Conservation (phyloP, 2,797 vertebrate genomes). For the Ataeniobius toweri region DNA sequence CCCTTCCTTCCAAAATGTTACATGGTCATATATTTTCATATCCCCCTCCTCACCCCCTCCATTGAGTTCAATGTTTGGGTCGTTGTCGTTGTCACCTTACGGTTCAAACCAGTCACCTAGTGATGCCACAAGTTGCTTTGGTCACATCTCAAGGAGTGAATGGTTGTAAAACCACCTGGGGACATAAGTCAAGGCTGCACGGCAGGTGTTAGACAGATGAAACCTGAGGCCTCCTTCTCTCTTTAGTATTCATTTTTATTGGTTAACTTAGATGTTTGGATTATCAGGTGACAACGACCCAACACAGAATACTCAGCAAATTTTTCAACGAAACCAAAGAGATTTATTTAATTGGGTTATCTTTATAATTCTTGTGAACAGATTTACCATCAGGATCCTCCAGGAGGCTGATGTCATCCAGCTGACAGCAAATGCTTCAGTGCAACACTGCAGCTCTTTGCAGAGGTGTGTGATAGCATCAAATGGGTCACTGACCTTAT, state of each 20-base stretch:
- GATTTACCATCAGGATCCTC: conserved; percentile 86
- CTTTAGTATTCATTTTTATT: not conserved
- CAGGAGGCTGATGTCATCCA: conserved; percentile 92
- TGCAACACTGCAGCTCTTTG: conserved; percentile 85
- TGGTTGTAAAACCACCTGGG: not conserved
- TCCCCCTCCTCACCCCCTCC: not conserved
- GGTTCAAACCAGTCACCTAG: not conserved
- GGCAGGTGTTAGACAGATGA: not conserved
- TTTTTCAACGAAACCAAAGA: not conserved
- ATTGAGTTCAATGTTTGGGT: not conserved
- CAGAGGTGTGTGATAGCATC: conserved; percentile 83
- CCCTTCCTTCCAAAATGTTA: too few relatives aligned
- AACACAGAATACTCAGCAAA: too few relatives aligned
- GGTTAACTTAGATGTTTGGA: not conserved
- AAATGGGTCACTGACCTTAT: conserved; percentile 58
- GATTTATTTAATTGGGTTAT: not conserved
- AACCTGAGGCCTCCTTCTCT: not conserved
- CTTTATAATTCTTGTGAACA: not conserved
- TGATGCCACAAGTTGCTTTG: not conserved
- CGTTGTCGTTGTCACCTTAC: not conserved
- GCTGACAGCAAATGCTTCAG: conserved; percentile 86
- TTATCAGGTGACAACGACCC: not conserved
- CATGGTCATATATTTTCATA: too few relatives aligned
- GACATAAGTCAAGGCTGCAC: not conserved
- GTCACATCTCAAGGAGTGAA: not conserved